These are phyloP conservation scores for Bombus polaris DNA, from an alignment of 1,140 invertebrate genomes.

Conservation along the genomic window DNA sequence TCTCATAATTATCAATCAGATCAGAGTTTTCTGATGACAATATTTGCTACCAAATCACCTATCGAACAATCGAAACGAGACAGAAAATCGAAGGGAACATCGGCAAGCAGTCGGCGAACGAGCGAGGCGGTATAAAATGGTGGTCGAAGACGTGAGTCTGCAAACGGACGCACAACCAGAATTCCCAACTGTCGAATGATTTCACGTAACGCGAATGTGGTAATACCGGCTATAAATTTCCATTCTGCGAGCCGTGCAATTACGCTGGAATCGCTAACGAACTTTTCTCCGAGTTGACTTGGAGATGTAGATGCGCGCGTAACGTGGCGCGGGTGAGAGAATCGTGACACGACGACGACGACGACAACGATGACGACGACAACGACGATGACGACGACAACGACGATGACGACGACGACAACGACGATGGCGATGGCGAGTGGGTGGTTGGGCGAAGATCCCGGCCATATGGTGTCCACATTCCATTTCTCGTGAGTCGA, in stretches of 20 bases:
- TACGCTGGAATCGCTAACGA: slow-evolving; percentile 33
- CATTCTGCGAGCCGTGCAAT: slow-evolving; percentile 30
- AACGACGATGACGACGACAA: not conserved
- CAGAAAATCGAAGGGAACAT: not conserved
- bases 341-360: not conserved
- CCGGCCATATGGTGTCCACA: slow-evolving; percentile 81
- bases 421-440: not conserved
- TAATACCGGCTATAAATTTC: slow-evolving; percentile 40
- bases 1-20: no score
- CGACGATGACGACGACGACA: not conserved
- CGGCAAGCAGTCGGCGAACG: not conserved
- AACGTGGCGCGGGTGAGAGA: not conserved
- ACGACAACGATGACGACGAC: not conserved
- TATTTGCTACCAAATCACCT: no score
- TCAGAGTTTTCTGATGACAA: no score
- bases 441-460: slow-evolving; percentile 70
- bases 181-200: slow-evolving; percentile 28
- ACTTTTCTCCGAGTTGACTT: slow-evolving; percentile 20
- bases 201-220: slow-evolving; percentile 40
- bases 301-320: not conserved
- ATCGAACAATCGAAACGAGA: not conserved
- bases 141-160: not conserved
- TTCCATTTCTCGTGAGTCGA: slow-evolving; percentile 75
- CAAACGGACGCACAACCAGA: slow-evolving; percentile 19
- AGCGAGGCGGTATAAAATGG: not conserved